Conservation (phyloP, 1,140 invertebrate species). For the Lithobius niger region DNA sequence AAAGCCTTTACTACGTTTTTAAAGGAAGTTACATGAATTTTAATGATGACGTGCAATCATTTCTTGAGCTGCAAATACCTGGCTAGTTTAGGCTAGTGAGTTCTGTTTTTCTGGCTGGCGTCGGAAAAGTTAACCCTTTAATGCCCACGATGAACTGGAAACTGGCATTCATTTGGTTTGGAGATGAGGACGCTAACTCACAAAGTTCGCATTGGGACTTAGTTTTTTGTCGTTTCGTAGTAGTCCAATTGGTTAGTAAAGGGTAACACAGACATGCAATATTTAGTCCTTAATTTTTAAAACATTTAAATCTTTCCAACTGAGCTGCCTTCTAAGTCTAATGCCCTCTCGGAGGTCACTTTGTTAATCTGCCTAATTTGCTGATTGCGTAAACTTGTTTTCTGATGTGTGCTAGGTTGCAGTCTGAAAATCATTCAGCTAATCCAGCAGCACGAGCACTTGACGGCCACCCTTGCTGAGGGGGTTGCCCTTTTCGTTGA, state of each 20-base stretch:
- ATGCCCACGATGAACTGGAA: no score
- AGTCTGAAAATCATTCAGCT: constrained; percentile 10
- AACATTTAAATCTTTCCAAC: background rate
- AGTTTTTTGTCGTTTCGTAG: background rate
- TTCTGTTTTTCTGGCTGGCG: no score
- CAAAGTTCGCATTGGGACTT: no score
- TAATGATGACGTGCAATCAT: no score
- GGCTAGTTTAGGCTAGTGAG: no score
- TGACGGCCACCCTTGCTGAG: constrained; percentile 4
- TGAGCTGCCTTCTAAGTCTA: background rate
- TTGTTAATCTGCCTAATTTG: background rate
- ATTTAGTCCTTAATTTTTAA: background rate
- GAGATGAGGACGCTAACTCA: no score
- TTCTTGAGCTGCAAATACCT: no score
- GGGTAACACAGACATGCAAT: background rate
- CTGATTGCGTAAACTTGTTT: background rate
- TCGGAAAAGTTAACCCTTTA: no score
- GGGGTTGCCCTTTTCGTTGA: constrained; percentile 2
- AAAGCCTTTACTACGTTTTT: no score
- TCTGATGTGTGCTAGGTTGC: constrained; percentile 1
- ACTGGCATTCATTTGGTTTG: no score
- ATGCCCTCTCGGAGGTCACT: background rate
- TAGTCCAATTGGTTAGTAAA: background rate
- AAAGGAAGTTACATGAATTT: no score
- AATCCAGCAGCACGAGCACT: constrained; percentile 4